phyloP scores from a whole-genome alignment of 2,888 invertebrate species.

The Ichneumon xanthorius region DNA sequence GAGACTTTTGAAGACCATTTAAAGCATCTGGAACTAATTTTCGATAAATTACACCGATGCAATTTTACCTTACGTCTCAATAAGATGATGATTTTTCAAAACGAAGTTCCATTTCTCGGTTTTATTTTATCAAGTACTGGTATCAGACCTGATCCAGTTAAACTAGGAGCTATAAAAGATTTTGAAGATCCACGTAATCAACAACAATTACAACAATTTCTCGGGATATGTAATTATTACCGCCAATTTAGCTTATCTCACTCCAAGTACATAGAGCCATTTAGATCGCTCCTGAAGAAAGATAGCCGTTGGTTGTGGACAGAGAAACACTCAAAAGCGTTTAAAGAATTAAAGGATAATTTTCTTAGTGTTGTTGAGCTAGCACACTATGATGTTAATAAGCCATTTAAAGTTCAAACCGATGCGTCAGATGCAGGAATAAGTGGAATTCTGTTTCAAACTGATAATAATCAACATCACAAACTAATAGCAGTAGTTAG shows the following conservation, averaged over 20 bases:
- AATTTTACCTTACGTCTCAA: constrained; percentile 72
- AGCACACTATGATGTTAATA: constrained; percentile 23
- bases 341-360: constrained; percentile 32
- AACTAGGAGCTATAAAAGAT: constrained; percentile 68
- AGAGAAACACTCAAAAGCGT: constrained; percentile 31
- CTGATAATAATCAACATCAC: constrained; percentile 5
- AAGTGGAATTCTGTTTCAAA: constrained; percentile 61
- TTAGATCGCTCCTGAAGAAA: constrained; percentile 56
- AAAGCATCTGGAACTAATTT: constrained; percentile 68
- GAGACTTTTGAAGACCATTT: constrained; percentile 71
- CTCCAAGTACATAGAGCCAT: constrained; percentile 31
- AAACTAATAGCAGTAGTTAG: constrained; percentile 69
- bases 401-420: constrained; percentile 53
- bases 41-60: constrained; percentile 63
- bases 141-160: constrained; percentile 48
- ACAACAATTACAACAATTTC: constrained; percentile 71
- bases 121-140: constrained; percentile 56
- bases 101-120: constrained; percentile 51
- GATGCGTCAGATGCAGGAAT: constrained; percentile 49
- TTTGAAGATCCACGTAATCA: constrained; percentile 70
- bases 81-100: constrained; percentile 70
- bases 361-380: constrained; percentile 48
- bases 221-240: constrained; percentile 62
- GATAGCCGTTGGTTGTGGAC: constrained; percentile 56
- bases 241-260: constrained; percentile 39